A percentile compares a stretch with the other conserved stretches of the same genome.
phyloP scores from a whole-genome alignment of 1,140 invertebrate genomes.

The Bombus superbus region DNA sequence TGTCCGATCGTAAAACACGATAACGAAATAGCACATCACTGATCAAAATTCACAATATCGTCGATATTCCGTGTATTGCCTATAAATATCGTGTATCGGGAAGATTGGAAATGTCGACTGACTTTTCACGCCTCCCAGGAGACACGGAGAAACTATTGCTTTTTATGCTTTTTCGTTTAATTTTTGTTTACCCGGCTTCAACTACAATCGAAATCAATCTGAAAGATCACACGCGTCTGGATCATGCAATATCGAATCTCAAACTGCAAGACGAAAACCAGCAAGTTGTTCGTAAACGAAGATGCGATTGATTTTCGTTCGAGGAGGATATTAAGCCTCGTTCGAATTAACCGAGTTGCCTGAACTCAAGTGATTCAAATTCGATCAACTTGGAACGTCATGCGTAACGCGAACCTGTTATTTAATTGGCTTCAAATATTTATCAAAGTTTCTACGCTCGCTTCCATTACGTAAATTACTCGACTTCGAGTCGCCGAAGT shows the following conservation, averaged over 20 bases:
- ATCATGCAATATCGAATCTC: not conserved
- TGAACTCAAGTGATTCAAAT: not conserved
- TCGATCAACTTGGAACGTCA: not conserved
- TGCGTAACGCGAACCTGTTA: not conserved
- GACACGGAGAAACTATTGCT: constrained; percentile 1
- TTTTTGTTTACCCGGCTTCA: not conserved
- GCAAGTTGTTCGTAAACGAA: not conserved
- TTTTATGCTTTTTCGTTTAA: constrained; percentile 13
- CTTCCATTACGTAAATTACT: not conserved
- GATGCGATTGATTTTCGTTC: not conserved
- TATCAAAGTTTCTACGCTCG: not conserved
- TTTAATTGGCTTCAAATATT: not conserved
- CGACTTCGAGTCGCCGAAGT: not conserved
- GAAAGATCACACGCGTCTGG: not conserved
- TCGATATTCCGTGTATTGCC: constrained; percentile 26
- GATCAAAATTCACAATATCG: not conserved
- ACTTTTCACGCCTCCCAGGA: constrained; percentile 18
- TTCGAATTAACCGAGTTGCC: no score
- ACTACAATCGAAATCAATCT: not conserved
- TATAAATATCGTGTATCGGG: constrained; percentile 28
- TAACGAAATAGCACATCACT: not conserved
- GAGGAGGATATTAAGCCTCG: no score
- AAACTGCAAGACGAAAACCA: not conserved
- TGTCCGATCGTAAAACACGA: not conserved
- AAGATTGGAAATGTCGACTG: constrained; percentile 35